These are phyloP conservation scores for Noctua fimbriata DNA, from an alignment of 2,888 invertebrate genomes.

Conservation along the genomic window DNA sequence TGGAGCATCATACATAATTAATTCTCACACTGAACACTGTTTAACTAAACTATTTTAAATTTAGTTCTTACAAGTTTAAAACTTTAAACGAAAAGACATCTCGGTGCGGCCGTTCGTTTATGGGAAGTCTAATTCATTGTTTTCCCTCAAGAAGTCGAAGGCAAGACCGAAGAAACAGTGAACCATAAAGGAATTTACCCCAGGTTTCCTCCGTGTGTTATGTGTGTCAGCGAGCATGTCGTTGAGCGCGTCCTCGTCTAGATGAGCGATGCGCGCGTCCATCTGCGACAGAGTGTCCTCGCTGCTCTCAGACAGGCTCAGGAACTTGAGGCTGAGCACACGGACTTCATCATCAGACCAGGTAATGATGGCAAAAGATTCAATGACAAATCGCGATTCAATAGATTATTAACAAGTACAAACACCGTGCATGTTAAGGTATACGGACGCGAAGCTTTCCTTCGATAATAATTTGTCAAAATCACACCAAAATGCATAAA, in stretches of 20 bases:
- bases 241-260: conserved; percentile 76
- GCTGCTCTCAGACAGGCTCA: conserved; percentile 88
- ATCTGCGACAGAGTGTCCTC: conserved; percentile 76
- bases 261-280: conserved; percentile 71
- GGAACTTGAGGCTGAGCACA: conserved; percentile 90
- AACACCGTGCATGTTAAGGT: not conserved
- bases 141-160: not conserved
- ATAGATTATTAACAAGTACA: not conserved
- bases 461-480: not conserved
- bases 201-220: conserved; percentile 75
- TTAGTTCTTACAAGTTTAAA: not conserved
- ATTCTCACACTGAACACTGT: not conserved
- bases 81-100: not conserved
- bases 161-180: not conserved
- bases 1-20: not conserved
- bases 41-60: conserved; percentile 1
- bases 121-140: not conserved
- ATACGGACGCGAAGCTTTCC: not conserved
- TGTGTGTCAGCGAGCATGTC: conserved; percentile 74
- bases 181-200: conserved; percentile 61
- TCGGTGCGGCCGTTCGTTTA: not conserved
- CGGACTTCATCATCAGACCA: not conserved
- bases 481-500: not conserved
- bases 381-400: not conserved
- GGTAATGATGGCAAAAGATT: not conserved